Evolutionary conservation across 64 coral and sea anemone species (phyloP).

Genomic region (Anthopleura sola): DNA sequence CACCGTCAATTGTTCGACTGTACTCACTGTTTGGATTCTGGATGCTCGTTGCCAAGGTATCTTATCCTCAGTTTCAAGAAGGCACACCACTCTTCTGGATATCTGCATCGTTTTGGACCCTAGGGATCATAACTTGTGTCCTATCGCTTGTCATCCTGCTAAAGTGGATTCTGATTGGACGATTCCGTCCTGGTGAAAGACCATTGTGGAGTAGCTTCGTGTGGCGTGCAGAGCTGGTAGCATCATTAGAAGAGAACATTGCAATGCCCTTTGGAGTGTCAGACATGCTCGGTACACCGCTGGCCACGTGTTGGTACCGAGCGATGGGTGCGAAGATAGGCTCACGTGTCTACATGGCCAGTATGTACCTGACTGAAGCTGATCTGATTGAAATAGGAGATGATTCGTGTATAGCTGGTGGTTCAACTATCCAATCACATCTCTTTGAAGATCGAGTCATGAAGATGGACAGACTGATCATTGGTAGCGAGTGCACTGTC

Average conservation of each 20-base stretch:
- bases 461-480: conserved; percentile 3
- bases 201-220: conserved; percentile 15
- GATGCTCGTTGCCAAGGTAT: neutral
- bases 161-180: conserved; percentile 17
- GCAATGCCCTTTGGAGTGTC: conserved; percentile 2
- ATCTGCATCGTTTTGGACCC: neutral
- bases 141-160: neutral
- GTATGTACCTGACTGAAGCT: neutral
- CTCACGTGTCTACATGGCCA: neutral
- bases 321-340: neutral
- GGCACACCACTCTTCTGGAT: neutral
- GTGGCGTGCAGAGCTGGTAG: conserved; percentile 4
- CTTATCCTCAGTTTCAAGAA: neutral
- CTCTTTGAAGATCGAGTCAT: conserved; percentile 23
- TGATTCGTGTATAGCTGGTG: neutral
- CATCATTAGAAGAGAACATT: neutral
- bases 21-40: neutral
- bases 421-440: conserved; percentile 2
- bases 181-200: neutral
- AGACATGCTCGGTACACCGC: neutral
- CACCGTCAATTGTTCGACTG: neutral
- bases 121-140: neutral
- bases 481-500: conserved; percentile 8
- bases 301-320: neutral
- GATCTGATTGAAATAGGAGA: conserved; percentile 16